phyloP scores from a whole-genome alignment of 2,888 invertebrate species.

The Lissocephala sabroskyi region DNA sequence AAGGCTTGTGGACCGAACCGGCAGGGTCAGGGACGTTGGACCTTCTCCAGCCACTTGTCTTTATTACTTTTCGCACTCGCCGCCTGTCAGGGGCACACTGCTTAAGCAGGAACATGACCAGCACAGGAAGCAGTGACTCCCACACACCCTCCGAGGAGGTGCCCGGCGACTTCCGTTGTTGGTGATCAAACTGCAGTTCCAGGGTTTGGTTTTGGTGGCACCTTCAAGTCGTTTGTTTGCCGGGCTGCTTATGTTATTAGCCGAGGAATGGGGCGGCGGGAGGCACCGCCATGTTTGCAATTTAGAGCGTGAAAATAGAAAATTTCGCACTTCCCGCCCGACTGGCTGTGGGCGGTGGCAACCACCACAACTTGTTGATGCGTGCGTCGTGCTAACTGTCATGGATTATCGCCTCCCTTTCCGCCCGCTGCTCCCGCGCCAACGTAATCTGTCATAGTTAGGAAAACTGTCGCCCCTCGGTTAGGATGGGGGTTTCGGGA shows the following conservation, averaged over 20 bases:
- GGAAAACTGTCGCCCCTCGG: neutral
- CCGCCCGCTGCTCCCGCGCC: neutral
- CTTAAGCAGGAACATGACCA: constrained; percentile 5
- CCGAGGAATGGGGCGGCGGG: too few species aligned
- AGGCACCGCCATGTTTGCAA: constrained; percentile 48
- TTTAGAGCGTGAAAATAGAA: constrained; percentile 48
- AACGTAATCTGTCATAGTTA: constrained; percentile 24
- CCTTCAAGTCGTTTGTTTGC: constrained; percentile 39
- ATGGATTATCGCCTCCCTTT: constrained; percentile 40
- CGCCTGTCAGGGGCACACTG: constrained; percentile 27
- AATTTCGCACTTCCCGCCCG: constrained; percentile 10
- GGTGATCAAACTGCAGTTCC: too few species aligned
- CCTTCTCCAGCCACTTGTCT: constrained; percentile 52
- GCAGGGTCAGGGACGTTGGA: constrained; percentile 14
- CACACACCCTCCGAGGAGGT: neutral
- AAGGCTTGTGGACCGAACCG: constrained; percentile 33
- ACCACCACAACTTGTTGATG: constrained; percentile 41
- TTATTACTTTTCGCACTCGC: constrained; percentile 56
- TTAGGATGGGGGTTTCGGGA: too few species aligned
- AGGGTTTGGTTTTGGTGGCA: too few species aligned
- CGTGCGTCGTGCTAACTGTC: constrained; percentile 28
- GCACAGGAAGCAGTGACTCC: neutral
- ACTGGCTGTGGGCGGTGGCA: too few species aligned
- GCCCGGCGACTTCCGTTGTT: too few species aligned
- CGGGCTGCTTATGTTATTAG: constrained; percentile 57